Evolutionary conservation across 2,113 vertebrate genomes (phyloP).

Genomic region (Tyto alba): DNA sequence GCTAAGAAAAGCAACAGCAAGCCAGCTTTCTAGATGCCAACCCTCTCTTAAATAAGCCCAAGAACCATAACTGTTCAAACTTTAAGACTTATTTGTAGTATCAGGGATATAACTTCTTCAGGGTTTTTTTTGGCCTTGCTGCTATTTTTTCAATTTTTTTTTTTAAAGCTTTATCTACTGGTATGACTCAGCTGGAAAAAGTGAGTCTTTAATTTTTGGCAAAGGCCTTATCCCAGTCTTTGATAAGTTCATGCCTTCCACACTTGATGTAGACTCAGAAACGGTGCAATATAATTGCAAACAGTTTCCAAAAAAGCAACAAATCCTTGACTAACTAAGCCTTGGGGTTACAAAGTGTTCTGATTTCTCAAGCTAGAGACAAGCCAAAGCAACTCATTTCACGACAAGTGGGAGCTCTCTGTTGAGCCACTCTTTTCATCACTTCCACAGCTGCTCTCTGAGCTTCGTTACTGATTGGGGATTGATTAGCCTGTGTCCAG

Average conservation of each 20-base stretch:
- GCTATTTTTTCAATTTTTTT: neutral
- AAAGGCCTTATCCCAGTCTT: neutral
- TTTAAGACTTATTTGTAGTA: neutral
- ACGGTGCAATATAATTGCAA: neutral
- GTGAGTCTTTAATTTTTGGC: neutral
- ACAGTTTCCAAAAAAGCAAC: neutral
- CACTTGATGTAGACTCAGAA: neutral
- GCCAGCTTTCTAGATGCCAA: neutral
- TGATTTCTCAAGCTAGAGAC: neutral
- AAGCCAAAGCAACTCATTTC: neutral
- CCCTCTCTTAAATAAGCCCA: neutral
- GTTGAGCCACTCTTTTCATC: neutral
- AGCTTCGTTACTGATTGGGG: neutral
- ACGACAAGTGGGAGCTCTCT: neutral
- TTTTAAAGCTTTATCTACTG: neutral
- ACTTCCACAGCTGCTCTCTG: neutral
- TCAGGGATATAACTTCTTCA: neutral
- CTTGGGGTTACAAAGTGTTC: fast-evolving
- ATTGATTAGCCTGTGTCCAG: neutral
- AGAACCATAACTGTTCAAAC: neutral
- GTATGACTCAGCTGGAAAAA: slow-evolving; percentile 50
- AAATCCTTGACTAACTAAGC: neutral
- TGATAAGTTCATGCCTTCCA: neutral
- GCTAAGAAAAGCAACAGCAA: slow-evolving; percentile 5
- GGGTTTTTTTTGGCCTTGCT: neutral